Evolutionary conservation across 2,113 vertebrate species (phyloP).

Genomic region (Chloroceryle aenea): DNA sequence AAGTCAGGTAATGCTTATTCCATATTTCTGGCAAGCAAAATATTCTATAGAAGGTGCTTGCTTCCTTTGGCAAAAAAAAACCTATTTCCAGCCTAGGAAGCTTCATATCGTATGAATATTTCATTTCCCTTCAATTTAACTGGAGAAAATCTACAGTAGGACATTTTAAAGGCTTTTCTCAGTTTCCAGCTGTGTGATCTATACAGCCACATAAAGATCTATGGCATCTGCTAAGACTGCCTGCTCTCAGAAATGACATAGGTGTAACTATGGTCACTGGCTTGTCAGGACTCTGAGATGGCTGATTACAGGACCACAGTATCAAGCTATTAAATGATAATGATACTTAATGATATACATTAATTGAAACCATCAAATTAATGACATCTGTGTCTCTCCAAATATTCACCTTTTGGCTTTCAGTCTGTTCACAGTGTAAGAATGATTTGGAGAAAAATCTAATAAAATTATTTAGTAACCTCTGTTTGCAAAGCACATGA

Average conservation of each 20-base stretch:
- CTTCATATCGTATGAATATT: conserved; percentile 68
- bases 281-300: neutral
- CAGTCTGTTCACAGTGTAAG: neutral
- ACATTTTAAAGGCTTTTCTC: conserved; percentile 30
- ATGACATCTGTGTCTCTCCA: neutral
- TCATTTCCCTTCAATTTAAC: conserved; percentile 69
- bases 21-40: conserved; percentile 73
- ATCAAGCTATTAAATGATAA: neutral
- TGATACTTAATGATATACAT: neutral
- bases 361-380: neutral
- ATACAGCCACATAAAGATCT: neutral
- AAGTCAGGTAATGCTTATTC: conserved; percentile 70
- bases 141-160: neutral
- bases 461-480: neutral
- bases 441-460: neutral
- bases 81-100: conserved; percentile 61
- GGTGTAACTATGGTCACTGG: neutral
- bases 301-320: neutral
- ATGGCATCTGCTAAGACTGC: neutral
- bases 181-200: conserved; percentile 11
- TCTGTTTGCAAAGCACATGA: neutral
- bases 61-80: conserved; percentile 76
- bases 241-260: neutral
- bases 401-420: neutral
- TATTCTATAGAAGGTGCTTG: conserved; percentile 61